A percentile compares a stretch with the other conserved stretches of the same genome.
These are phyloP conservation scores for Struthio camelus DNA, from an alignment of 2,113 vertebrate species.

Conservation along the genomic window DNA sequence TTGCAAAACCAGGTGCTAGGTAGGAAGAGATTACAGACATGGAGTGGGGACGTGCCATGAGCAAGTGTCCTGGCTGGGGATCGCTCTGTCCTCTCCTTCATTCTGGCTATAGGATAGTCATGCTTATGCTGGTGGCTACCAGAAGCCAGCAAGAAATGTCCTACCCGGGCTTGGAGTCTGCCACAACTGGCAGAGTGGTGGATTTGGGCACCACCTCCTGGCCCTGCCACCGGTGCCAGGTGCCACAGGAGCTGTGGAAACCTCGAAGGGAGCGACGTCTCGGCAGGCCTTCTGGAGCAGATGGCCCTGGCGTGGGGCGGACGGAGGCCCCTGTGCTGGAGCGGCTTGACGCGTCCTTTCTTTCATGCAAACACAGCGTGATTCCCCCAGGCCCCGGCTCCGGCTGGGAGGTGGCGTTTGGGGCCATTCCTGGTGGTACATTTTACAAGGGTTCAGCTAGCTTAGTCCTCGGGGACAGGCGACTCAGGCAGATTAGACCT, in stretches of 20 bases:
- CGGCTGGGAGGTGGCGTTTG: background rate
- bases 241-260: background rate
- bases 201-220: accelerated
- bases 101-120: background rate
- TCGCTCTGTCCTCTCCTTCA: background rate
- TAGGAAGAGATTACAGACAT: background rate
- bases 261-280: background rate
- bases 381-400: background rate
- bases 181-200: background rate
- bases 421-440: background rate
- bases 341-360: constrained; percentile 20
- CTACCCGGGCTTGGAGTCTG: too few species aligned
- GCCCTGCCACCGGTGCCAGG: accelerated
- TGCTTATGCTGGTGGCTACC: background rate
- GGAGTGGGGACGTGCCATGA: background rate
- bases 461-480: constrained; percentile 64
- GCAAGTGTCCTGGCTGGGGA: background rate
- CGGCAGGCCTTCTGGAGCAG: constrained; percentile 31
- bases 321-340: background rate
- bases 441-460: constrained; percentile 58
- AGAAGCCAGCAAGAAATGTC: background rate
- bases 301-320: constrained; percentile 34
- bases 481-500: constrained; percentile 66
- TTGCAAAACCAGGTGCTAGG: background rate
- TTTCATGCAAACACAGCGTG: constrained; percentile 35